phyloP scores from a whole-genome alignment of 2,113 vertebrate species.

The Anhinga rufa region DNA sequence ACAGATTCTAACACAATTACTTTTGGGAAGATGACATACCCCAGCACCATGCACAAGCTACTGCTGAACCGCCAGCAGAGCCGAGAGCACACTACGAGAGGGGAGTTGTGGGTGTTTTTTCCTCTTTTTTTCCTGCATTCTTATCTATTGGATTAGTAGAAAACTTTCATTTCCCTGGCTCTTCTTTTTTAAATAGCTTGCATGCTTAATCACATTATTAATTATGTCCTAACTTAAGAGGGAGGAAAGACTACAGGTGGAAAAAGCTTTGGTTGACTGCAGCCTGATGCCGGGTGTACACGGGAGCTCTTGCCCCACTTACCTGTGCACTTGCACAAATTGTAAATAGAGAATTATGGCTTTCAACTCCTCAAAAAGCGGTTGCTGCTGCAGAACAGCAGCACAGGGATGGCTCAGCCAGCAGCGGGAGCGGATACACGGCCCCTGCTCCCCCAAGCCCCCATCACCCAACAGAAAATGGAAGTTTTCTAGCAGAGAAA shows the following conservation, averaged over 20 bases:
- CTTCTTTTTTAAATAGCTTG: not conserved
- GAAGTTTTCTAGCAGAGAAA: not conserved
- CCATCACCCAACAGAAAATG: not conserved
- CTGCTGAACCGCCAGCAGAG: not conserved
- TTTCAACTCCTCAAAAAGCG: not conserved
- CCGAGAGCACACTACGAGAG: no score
- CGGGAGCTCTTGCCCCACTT: not conserved
- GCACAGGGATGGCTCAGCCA: not conserved
- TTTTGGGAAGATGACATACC: not conserved
- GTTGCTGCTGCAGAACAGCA: not conserved
- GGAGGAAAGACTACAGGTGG: not conserved
- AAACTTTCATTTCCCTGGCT: not conserved
- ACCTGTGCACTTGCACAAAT: fast-evolving
- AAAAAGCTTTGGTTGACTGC: not conserved
- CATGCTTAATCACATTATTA: not conserved
- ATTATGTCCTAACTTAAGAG: not conserved
- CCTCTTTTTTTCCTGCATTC: not conserved
- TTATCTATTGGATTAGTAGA: not conserved
- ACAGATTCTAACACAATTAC: not conserved
- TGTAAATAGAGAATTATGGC: not conserved
- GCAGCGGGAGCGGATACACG: no score
- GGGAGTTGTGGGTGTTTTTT: not conserved
- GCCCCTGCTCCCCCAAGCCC: not conserved
- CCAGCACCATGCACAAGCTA: not conserved
- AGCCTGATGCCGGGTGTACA: no score